Evolutionary conservation across 2,113 vertebrate species (phyloP).

Genomic region (Tetraodon nigroviridis): DNA sequence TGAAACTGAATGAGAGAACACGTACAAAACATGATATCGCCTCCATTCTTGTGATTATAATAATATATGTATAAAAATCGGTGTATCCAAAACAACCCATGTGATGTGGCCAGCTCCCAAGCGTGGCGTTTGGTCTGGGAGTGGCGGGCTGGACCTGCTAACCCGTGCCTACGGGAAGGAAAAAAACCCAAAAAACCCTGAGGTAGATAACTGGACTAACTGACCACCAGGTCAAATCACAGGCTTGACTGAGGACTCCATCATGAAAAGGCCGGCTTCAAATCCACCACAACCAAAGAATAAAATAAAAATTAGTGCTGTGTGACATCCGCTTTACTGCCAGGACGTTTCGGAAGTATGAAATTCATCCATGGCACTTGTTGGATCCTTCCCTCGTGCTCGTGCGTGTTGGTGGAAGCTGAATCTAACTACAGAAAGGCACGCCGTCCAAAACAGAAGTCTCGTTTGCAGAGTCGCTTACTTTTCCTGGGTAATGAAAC

Average conservation of each 20-base stretch:
- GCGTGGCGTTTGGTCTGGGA: constrained; percentile 95
- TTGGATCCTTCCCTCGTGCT: constrained; percentile 89
- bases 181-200: constrained; percentile 92
- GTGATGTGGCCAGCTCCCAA: constrained; percentile 92
- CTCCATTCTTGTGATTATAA: constrained; percentile 42
- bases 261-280: constrained; percentile 79
- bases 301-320: constrained; percentile 70
- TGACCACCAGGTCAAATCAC: constrained; percentile 92
- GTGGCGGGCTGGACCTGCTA: constrained; percentile 94
- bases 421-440: constrained; percentile 96
- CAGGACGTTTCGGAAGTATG: constrained; percentile 74
- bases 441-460: constrained; percentile 92
- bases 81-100: constrained; percentile 82
- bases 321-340: constrained; percentile 68
- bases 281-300: constrained; percentile 76
- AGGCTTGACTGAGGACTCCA: constrained; percentile 87
- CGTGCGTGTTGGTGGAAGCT: constrained; percentile 80
- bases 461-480: constrained; percentile 84
- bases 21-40: constrained; percentile 72
- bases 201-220: constrained; percentile 98
- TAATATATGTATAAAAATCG: constrained; percentile 51
- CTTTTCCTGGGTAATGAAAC: constrained; percentile 60
- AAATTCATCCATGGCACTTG: constrained; percentile 86
- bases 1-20: constrained; percentile 85
- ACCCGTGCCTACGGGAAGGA: constrained; percentile 90